Evolutionary conservation across 2,113 vertebrate genomes (phyloP).

Genomic region (Cryptotis parvus): DNA sequence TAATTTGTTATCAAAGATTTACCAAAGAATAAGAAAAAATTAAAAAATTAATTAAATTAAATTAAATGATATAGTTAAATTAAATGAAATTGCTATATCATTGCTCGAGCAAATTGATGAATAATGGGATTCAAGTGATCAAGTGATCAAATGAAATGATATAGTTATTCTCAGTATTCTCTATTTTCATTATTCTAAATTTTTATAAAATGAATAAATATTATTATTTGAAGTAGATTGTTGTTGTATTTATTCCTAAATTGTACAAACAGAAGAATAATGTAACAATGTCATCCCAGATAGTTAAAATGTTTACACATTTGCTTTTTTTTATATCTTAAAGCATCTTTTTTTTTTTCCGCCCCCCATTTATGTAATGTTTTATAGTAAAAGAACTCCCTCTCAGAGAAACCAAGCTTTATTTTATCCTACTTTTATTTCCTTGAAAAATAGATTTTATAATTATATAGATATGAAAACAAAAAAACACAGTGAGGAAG

Average conservation of each 20-base stretch:
- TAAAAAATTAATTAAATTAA: conserved; percentile 16
- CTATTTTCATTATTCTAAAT: neutral
- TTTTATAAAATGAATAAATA: neutral
- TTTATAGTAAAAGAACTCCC: conserved; percentile 33
- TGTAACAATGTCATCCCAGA: neutral
- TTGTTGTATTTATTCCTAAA: too few species aligned
- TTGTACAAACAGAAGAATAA: neutral
- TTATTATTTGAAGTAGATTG: neutral
- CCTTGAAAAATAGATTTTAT: conserved; percentile 50
- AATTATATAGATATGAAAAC: conserved; percentile 77
- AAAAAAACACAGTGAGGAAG: conserved; percentile 35
- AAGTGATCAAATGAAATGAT: too few species aligned
- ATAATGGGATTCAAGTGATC: too few species aligned
- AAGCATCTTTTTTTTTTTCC: too few species aligned
- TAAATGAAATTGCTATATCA: too few species aligned
- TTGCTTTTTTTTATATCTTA: conserved; percentile 42
- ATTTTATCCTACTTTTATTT: conserved; percentile 7
- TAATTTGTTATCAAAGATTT: neutral
- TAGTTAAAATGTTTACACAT: neutral
- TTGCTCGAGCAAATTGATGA: too few species aligned
- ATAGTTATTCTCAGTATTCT: neutral
- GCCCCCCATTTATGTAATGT: neutral
- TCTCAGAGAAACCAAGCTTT: neutral
- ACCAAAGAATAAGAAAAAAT: neutral
- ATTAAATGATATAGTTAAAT: too few species aligned